Evolutionary conservation across 2,888 invertebrate species (phyloP).

Genomic region (Dyspetes luteomarginatus): DNA sequence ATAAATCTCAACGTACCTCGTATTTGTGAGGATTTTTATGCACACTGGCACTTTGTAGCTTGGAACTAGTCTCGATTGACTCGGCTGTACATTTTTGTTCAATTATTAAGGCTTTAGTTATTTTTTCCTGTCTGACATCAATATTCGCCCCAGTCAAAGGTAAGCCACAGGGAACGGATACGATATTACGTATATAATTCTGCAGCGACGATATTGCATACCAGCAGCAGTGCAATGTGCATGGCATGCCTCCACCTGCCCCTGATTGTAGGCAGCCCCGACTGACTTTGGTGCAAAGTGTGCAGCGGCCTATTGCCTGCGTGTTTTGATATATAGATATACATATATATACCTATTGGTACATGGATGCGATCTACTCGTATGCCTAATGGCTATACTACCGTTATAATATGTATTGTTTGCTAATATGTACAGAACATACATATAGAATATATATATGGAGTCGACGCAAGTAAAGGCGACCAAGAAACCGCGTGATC

Average conservation of each 20-base stretch:
- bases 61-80: too few species aligned
- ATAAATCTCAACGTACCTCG: too few species aligned
- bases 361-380: slow-evolving; percentile 1
- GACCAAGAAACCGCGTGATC: not conserved
- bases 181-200: not conserved
- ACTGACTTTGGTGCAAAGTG: slow-evolving; percentile 47
- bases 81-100: not conserved
- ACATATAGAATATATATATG: not conserved
- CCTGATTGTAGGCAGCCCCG: slow-evolving; percentile 69
- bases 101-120: slow-evolving; percentile 20
- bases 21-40: too few species aligned
- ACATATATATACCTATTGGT: not conserved
- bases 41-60: too few species aligned
- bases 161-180: not conserved
- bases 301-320: slow-evolving; percentile 29
- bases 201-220: not conserved
- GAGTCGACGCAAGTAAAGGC: not conserved
- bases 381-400: slow-evolving; percentile 15
- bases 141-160: not conserved
- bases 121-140: slow-evolving; percentile 22
- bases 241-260: slow-evolving; percentile 54
- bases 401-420: not conserved
- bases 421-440: not conserved
- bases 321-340: slow-evolving; percentile 1
- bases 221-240: slow-evolving; percentile 6